Conservation (phyloP, 1,140 invertebrate species). For the Brachionus paranguensis region DNA sequence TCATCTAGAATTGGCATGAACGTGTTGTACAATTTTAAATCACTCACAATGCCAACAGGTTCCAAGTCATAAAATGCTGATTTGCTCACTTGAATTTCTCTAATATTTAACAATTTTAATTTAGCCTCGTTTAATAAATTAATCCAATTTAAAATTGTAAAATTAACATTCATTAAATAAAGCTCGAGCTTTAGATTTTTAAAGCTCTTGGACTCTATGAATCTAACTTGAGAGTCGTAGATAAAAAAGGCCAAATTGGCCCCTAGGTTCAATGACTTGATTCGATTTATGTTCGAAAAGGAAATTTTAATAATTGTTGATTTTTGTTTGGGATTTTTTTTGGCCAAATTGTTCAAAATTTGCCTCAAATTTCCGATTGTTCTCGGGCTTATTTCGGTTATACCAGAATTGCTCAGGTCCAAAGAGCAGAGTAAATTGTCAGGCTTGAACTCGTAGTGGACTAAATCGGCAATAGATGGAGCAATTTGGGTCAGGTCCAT, state of each 20-base stretch:
- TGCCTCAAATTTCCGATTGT: background rate
- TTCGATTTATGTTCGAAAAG: background rate
- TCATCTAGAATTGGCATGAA: background rate
- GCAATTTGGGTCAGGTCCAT: background rate
- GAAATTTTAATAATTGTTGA: background rate
- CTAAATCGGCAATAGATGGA: background rate
- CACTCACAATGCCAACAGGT: background rate
- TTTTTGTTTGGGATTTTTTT: background rate
- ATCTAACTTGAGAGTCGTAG: background rate
- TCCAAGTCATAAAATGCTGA: background rate
- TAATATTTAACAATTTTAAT: slow-evolving; percentile 28
- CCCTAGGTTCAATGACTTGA: background rate
- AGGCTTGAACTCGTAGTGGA: background rate
- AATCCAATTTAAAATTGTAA: background rate
- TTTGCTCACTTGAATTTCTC: background rate
- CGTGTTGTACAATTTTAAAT: background rate
- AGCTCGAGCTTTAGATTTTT: background rate
- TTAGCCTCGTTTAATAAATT: background rate
- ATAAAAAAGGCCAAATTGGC: background rate
- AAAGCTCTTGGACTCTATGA: background rate
- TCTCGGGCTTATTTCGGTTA: background rate
- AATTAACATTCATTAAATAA: background rate
- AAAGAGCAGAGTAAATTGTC: background rate
- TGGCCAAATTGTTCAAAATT: background rate
- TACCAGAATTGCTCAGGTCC: background rate